Evolutionary conservation across 2,797 vertebrate genomes (phyloP).

Genomic region (Pipistrellus pygmaeus): DNA sequence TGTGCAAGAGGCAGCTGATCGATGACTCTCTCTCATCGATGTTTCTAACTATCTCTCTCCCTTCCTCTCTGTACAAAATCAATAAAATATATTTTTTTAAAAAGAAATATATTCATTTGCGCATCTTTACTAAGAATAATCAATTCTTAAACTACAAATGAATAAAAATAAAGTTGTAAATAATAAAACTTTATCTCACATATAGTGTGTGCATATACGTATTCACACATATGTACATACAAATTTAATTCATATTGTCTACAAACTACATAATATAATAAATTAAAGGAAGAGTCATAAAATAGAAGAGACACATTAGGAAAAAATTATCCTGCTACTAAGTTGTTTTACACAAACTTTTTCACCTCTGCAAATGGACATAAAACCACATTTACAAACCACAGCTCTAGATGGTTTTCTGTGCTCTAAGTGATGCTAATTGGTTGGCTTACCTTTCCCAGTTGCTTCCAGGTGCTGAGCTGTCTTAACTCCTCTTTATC

Average conservation of each 20-base stretch:
- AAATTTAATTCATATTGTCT: neutral
- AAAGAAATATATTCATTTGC: neutral
- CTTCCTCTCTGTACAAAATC: no score
- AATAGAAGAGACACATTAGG: neutral
- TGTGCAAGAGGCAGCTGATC: no score
- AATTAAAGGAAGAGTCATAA: neutral
- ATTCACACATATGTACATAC: neutral
- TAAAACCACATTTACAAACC: neutral
- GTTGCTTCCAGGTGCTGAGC: neutral
- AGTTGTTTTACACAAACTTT: neutral
- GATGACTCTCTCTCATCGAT: no score
- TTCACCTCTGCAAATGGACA: neutral
- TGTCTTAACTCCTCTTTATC: accelerated
- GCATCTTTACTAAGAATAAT: neutral
- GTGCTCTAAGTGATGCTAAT: neutral
- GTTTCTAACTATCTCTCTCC: no score
- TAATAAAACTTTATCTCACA: neutral
- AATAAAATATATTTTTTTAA: no score
- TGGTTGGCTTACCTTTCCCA: neutral
- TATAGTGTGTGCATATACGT: no score
- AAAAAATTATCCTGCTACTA: neutral
- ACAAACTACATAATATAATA: neutral
- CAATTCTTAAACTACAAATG: neutral
- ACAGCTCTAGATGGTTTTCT: neutral
- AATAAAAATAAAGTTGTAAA: neutral